Evolutionary conservation across 23 tunicate species (phyloP).

Genomic region (Trididemnum clinides): DNA sequence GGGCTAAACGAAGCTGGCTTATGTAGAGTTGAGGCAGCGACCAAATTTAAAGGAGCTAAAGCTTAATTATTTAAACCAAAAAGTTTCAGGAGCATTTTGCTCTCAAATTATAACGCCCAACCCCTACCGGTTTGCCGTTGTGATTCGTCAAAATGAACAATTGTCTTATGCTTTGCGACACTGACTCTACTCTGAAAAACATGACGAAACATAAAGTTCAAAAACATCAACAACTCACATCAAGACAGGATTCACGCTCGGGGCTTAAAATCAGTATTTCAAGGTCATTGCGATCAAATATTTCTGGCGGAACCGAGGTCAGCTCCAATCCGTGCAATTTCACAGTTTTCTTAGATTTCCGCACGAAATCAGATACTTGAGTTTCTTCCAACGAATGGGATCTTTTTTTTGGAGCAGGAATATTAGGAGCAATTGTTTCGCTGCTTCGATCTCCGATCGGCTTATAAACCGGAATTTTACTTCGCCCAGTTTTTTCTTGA

Average conservation of each 20-base stretch:
- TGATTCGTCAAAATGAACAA: too few species aligned
- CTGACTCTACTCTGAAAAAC: too few species aligned
- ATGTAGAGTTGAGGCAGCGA: too few species aligned
- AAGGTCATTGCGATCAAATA: conserved; percentile 30
- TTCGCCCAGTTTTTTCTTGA: not conserved
- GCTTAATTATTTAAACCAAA: too few species aligned
- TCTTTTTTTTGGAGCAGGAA: not conserved
- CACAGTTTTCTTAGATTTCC: conserved; percentile 12
- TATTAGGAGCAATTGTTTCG: not conserved
- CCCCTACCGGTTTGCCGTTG: too few species aligned
- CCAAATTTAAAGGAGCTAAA: too few species aligned
- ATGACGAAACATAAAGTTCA: too few species aligned
- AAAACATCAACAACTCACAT: conserved; percentile 60
- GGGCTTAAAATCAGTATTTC: conserved; percentile 74
- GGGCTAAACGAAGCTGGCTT: too few species aligned
- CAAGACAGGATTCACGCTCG: conserved; percentile 69
- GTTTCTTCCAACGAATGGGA: not conserved
- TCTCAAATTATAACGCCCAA: too few species aligned
- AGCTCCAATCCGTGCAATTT: conserved; percentile 67
- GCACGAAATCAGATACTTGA: not conserved
- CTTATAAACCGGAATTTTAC: conserved; percentile 9
- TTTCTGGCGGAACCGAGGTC: conserved; percentile 1
- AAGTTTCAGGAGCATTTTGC: too few species aligned
- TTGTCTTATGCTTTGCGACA: too few species aligned
- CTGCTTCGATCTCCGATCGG: not conserved